These are phyloP conservation scores for Saguinus imperator DNA, from an alignment of 2,113 vertebrate species.

Conservation along the genomic window DNA sequence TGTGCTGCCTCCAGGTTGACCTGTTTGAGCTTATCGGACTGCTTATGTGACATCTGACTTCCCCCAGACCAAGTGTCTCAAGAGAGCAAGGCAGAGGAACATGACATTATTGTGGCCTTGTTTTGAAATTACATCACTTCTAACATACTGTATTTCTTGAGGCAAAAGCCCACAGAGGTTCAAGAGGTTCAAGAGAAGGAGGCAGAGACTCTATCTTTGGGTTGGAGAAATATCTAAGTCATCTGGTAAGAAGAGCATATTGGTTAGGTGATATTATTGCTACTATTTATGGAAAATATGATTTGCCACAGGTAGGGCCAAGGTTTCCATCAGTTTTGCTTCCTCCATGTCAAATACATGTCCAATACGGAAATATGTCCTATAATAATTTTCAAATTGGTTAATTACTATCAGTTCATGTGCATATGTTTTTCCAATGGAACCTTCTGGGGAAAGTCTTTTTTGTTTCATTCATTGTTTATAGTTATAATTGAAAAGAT, in stretches of 20 bases:
- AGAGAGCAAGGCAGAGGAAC: neutral
- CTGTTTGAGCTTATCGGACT: neutral
- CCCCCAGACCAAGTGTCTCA: neutral
- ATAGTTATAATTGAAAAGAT: neutral
- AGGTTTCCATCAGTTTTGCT: neutral
- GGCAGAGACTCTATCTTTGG: neutral
- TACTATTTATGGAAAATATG: neutral
- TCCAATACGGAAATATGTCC: neutral
- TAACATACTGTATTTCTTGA: neutral
- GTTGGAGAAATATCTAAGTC: neutral
- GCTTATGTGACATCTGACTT: neutral
- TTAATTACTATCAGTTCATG: neutral
- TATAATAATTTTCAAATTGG: neutral
- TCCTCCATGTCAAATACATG: neutral
- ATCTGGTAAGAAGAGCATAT: neutral
- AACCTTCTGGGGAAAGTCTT: neutral
- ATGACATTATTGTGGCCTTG: neutral
- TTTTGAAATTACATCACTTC: neutral
- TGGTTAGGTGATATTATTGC: neutral
- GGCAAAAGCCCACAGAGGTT: neutral
- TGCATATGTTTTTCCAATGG: neutral
- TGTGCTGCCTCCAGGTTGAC: neutral
- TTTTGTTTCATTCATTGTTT: neutral
- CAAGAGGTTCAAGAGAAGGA: neutral
- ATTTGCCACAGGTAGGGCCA: neutral